phyloP scores from a whole-genome alignment of 2,113 vertebrate genomes.

The Pseudopipra pipra region DNA sequence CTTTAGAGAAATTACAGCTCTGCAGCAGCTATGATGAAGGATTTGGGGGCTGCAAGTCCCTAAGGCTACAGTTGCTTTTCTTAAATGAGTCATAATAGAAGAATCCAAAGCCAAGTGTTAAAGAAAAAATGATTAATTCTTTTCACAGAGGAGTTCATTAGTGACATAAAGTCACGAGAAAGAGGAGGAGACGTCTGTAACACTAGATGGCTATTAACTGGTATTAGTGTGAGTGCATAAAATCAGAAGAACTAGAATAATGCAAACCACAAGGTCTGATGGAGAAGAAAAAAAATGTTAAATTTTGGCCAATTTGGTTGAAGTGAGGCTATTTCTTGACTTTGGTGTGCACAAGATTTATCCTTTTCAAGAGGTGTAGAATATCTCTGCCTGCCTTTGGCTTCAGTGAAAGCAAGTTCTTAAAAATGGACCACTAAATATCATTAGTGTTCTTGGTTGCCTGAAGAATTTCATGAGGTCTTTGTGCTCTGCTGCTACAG shows the following conservation, averaged over 20 bases:
- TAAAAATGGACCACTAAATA: background rate
- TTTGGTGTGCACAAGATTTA: background rate
- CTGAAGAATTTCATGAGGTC: background rate
- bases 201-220: background rate
- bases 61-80: background rate
- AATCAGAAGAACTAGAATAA: background rate
- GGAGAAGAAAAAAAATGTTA: background rate
- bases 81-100: background rate
- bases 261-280: background rate
- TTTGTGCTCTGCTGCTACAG: background rate
- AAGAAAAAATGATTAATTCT: slow-evolving; percentile 8
- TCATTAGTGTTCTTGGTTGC: background rate
- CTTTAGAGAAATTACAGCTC: background rate
- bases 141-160: slow-evolving; percentile 27
- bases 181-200: background rate
- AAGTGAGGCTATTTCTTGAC: background rate
- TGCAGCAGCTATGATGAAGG: background rate
- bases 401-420: background rate
- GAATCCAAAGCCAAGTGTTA: background rate
- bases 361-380: background rate
- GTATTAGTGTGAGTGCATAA: background rate
- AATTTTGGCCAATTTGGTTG: background rate
- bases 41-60: slow-evolving; percentile 1
- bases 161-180: slow-evolving; percentile 7
- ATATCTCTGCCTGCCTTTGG: background rate